Conservation (phyloP, 64 coral and sea anemone genomes). For the Actinia tenebrosa region DNA sequence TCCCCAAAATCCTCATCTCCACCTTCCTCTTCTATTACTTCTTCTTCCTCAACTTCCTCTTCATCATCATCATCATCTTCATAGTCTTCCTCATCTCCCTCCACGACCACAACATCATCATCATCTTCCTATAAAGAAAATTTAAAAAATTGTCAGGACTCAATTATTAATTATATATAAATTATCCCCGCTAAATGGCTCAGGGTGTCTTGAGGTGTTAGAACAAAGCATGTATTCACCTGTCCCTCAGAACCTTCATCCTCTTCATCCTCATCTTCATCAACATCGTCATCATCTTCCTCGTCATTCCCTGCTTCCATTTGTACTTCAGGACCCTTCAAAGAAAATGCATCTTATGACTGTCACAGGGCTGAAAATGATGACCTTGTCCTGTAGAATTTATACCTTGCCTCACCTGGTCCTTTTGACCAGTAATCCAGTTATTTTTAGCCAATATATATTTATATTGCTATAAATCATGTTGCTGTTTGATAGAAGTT, state of each 20-base stretch:
- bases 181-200: no score
- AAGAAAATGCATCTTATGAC: neutral
- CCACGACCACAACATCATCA: conserved; percentile 54
- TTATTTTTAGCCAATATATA: no score
- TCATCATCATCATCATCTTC: conserved; percentile 63
- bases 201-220: no score
- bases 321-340: neutral
- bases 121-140: conserved; percentile 10
- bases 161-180: no score
- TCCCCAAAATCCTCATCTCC: conserved; percentile 35
- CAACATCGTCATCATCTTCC: conserved; percentile 42
- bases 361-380: no score
- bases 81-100: conserved; percentile 46
- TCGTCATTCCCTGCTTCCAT: conserved; percentile 26
- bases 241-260: conserved; percentile 23
- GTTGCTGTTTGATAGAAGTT: no score
- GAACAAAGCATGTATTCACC: neutral
- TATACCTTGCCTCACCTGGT: no score
- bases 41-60: conserved; percentile 44
- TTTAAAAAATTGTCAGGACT: neutral
- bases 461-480: no score
- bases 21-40: conserved; percentile 36
- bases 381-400: no score
- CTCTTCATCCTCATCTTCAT: conserved; percentile 41
- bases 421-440: no score